Evolutionary conservation across 2,888 invertebrate genomes (phyloP), one percentile per base, ranked within the genome.

Genomic region (Drosophila tanythrix): DNA sequence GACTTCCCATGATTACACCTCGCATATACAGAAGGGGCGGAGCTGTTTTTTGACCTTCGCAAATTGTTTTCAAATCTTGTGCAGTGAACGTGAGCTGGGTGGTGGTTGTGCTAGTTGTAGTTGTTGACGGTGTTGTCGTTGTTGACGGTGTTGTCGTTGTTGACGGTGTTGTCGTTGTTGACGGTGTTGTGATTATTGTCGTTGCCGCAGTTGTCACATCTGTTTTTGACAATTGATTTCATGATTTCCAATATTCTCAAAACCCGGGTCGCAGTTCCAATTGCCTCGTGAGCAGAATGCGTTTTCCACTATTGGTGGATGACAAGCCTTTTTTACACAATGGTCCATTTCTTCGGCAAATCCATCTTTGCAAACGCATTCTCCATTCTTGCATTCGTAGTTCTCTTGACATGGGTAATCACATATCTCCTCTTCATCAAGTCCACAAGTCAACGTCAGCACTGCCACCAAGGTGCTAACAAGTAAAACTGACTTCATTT

Each of bases 1-100:
- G 38, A 21, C 80, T 25, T 35, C 46, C 64, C 8, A 61, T 15
- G 15, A 79, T 58, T 1, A 43, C 15, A 77, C 3, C 38, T 2
- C 7, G 0, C 38, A 1, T 18, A 11, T 35, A 10, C 2, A 29
- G n/a, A 8, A 25, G 10, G n/a, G 2, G 1, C 0, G 18, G 8
- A 27, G 7, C 10, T 57, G 36, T 27, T 3, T 27, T 62, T 2
- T 52, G 61, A 13, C 33, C 43, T 27, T 7, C 3, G 10, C 21
- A 29, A 3, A 25, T 8, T 11, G 21, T 27, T 15, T n/a, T 48
- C 38, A 10, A 4, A 15, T 4, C n/a, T 52, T 25, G n/a, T 18
- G 15, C 36, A 36, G 36, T 15, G 25, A 50, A 6, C 31, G 18
- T 13, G 2, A 2, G 36, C 36, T 51, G n/a, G 11, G 10, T 10